Conservation (phyloP, 2,797 vertebrate genomes). For the Gallirallus australis region DNA sequence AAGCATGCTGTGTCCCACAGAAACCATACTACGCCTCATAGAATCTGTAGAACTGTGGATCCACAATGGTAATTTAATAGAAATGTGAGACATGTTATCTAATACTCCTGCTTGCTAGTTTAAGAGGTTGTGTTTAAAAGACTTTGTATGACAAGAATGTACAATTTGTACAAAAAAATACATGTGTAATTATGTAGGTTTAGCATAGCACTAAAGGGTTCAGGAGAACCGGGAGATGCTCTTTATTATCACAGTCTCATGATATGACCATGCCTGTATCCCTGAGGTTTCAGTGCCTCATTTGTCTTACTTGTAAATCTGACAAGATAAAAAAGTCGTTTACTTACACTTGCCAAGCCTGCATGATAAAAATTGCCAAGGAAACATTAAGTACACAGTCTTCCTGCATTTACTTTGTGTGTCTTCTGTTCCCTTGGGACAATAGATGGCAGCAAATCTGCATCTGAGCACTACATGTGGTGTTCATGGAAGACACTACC, state of each 20-base stretch:
- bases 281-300: not conserved
- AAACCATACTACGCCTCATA: not conserved
- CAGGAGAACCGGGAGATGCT: not conserved
- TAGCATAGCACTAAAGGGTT: not conserved
- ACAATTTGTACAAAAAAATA: not conserved
- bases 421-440: not conserved
- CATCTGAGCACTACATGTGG: not conserved
- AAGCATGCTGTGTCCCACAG: not conserved
- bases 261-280: not conserved
- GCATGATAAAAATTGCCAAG: not conserved
- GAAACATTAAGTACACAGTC: not conserved
- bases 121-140: not conserved
- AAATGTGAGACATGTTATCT: not conserved
- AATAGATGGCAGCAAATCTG: conserved; percentile 32
- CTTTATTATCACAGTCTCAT: not conserved
- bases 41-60: not conserved
- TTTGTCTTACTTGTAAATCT: not conserved
- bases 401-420: not conserved
- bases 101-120: not conserved
- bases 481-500: not conserved
- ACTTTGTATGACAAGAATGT: not conserved
- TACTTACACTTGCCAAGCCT: not conserved
- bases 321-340: not conserved
- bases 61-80: not conserved
- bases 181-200: not conserved